These are phyloP conservation scores for Nesospiza acunhae DNA, from an alignment of 2,113 vertebrate genomes.

Conservation along the genomic window DNA sequence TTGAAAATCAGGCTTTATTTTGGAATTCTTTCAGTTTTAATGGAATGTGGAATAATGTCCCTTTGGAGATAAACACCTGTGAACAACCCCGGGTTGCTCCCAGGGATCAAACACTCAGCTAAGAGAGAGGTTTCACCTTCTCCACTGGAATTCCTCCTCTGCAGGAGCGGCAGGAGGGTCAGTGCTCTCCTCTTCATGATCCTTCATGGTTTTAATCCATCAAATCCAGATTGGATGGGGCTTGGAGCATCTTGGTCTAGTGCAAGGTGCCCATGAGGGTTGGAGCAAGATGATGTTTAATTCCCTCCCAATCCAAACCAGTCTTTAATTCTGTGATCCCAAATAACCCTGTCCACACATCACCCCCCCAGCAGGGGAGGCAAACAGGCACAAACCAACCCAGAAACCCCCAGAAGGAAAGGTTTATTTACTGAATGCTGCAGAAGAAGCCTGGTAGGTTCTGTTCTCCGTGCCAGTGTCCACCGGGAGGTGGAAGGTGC, in stretches of 20 bases:
- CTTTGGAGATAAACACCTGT: background rate
- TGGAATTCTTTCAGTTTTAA: background rate
- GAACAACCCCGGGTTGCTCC: background rate
- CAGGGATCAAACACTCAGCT: background rate
- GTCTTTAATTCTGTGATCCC: background rate
- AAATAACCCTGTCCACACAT: background rate
- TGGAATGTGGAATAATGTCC: background rate
- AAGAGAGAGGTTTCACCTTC: background rate
- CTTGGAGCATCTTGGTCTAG: background rate
- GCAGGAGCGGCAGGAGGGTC: background rate
- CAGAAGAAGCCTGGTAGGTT: slow-evolving; percentile 88
- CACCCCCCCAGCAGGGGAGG: background rate
- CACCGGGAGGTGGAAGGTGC: slow-evolving; percentile 90
- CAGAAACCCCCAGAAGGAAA: slow-evolving; percentile 35
- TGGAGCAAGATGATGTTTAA: background rate
- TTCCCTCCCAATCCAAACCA: background rate
- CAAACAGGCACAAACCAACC: background rate
- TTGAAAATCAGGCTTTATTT: background rate
- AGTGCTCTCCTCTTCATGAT: background rate
- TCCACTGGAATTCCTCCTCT: background rate
- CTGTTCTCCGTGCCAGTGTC: slow-evolving; percentile 88
- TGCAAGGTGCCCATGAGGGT: background rate
- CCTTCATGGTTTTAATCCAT: background rate
- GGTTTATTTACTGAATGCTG: slow-evolving; percentile 88
- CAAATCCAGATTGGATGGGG: background rate